phyloP scores from a whole-genome alignment of 2,113 vertebrate species.

The Austrofundulus limnaeus region DNA sequence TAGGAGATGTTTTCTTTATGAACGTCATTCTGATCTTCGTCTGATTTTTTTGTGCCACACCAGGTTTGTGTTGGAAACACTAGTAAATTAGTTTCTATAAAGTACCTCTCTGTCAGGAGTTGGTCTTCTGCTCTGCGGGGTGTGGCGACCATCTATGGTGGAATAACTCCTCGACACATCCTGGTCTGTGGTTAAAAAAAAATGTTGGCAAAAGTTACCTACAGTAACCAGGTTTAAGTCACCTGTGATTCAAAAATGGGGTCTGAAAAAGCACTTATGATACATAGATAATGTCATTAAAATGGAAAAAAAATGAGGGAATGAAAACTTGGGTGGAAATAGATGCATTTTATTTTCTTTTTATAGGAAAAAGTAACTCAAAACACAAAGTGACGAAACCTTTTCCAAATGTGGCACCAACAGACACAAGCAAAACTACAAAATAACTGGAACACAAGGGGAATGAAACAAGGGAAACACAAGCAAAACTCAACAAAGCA shows the following conservation, averaged over 20 bases:
- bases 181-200: constrained; percentile 81
- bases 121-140: constrained; percentile 85
- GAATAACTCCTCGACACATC: constrained; percentile 87
- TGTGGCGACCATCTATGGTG: constrained; percentile 82
- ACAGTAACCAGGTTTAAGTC: neutral
- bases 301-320: constrained; percentile 50
- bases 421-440: constrained; percentile 37
- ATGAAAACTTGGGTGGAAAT: constrained; percentile 36
- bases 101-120: constrained; percentile 92
- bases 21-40: neutral
- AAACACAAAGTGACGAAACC: constrained; percentile 28
- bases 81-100: neutral
- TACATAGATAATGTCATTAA: constrained; percentile 44
- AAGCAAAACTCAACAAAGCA: constrained; percentile 13
- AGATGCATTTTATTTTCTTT: constrained; percentile 65
- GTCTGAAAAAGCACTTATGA: constrained; percentile 13
- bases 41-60: no score
- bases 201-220: constrained; percentile 38
- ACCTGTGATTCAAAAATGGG: constrained; percentile 10
- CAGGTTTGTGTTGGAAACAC: no score
- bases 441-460: constrained; percentile 18
- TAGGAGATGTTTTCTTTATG: neutral
- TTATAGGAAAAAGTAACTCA: constrained; percentile 26
- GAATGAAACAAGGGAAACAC: constrained; percentile 35
- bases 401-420: constrained; percentile 27